Evolutionary conservation across 2,888 invertebrate genomes (phyloP).

Genomic region (Venustoraphidia nigricollis): DNA sequence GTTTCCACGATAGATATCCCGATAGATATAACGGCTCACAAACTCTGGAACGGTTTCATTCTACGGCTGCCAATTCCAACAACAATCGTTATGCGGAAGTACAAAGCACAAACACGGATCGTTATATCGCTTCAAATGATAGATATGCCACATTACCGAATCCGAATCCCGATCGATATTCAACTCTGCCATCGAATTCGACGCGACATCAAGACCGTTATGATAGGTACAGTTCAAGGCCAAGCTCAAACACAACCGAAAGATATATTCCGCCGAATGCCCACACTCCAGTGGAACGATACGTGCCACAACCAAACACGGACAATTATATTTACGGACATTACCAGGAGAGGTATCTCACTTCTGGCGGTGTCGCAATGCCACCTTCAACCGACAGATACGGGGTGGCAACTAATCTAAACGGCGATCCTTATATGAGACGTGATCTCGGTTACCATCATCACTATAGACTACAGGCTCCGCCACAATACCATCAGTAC

Average conservation of each 20-base stretch:
- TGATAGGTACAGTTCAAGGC: not conserved
- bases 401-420: too few species aligned
- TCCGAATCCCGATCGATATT: conserved; percentile 4
- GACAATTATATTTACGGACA: conserved; percentile 26
- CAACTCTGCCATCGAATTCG: conserved; percentile 6
- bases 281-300: conserved; percentile 56
- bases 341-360: not conserved
- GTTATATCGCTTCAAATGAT: conserved; percentile 7
- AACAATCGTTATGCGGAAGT: not conserved
- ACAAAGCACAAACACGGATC: conserved; percentile 7
- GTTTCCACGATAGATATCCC: conserved; percentile 9
- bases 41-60: conserved; percentile 1
- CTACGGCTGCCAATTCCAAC: too few species aligned
- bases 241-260: not conserved
- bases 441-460: conserved; percentile 38
- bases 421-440: conserved; percentile 39
- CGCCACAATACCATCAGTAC: conserved; percentile 20
- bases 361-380: not conserved
- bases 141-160: conserved; percentile 11
- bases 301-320: conserved; percentile 45
- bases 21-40: conserved; percentile 16
- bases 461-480: conserved; percentile 38
- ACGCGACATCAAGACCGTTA: not conserved
- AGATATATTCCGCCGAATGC: conserved; percentile 41
- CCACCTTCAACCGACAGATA: not conserved